phyloP scores from a whole-genome alignment of 2,797 vertebrate species.

The Malacoctenus gilli region DNA sequence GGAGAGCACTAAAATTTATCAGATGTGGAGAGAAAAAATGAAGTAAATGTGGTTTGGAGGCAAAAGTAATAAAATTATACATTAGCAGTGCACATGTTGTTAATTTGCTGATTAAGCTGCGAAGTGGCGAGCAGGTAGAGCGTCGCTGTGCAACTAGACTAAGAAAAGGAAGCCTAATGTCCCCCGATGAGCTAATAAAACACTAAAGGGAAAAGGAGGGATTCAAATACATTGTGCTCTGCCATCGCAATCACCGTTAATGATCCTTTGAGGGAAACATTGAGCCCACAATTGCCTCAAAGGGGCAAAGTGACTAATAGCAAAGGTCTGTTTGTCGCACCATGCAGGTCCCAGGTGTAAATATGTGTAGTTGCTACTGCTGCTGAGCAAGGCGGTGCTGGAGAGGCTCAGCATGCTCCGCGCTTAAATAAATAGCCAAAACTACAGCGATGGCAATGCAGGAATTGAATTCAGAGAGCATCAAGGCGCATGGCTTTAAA shows the following conservation, averaged over 20 bases:
- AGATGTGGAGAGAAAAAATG: constrained; percentile 22
- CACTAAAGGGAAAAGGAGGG: constrained; percentile 17
- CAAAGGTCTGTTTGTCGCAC: constrained; percentile 19
- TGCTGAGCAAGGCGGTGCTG: constrained; percentile 24
- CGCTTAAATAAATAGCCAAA: constrained; percentile 46
- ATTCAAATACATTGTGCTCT: constrained; percentile 25
- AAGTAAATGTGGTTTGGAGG: constrained; percentile 10
- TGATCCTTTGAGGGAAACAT: constrained; percentile 47
- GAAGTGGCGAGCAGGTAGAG: constrained; percentile 2
- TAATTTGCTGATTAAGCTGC: constrained; percentile 30
- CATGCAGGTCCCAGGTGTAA: constrained; percentile 37
- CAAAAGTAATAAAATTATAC: constrained; percentile 10
- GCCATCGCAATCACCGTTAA: constrained; percentile 32
- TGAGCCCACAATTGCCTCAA: constrained; percentile 40
- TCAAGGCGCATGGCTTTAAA: constrained; percentile 16
- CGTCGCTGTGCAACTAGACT: constrained; percentile 4
- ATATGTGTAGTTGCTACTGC: constrained; percentile 36
- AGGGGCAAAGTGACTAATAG: constrained; percentile 36
- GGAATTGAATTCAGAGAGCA: constrained; percentile 13
- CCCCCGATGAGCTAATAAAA: constrained; percentile 32
- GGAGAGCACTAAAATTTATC: constrained; percentile 16
- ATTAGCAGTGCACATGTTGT: constrained; percentile 26
- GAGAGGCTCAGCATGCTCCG: constrained; percentile 19
- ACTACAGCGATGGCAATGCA: constrained; percentile 20
- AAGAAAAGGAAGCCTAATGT: constrained; percentile 21